phyloP scores from a whole-genome alignment of 2,888 invertebrate species.

The Temnothorax unifasciatus region DNA sequence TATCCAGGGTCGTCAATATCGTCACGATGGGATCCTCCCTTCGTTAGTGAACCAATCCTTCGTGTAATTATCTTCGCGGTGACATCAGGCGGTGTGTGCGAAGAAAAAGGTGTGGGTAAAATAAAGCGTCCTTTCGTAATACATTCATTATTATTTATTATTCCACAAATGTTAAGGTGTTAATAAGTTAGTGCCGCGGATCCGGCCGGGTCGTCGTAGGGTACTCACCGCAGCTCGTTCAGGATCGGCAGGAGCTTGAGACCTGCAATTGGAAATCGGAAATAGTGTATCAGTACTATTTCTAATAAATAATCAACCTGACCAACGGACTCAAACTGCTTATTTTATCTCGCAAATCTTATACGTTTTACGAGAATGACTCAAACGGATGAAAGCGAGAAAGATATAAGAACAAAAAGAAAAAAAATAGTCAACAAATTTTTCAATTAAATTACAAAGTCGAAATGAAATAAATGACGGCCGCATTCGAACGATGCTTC shows the following conservation, averaged over 20 bases:
- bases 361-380: background rate
- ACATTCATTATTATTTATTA: constrained; percentile 83
- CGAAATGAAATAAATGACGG: background rate
- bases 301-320: background rate
- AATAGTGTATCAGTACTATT: background rate
- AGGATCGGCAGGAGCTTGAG: constrained; percentile 95
- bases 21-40: constrained; percentile 20
- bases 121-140: constrained; percentile 86
- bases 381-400: background rate
- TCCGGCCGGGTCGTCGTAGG: constrained; percentile 64
- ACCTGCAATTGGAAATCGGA: constrained; percentile 89
- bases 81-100: constrained; percentile 66
- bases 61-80: constrained; percentile 50
- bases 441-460: background rate
- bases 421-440: background rate
- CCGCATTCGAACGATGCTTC: background rate
- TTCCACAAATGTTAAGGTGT: constrained; percentile 84
- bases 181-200: constrained; percentile 77
- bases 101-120: constrained; percentile 72
- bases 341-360: background rate
- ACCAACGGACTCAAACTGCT: background rate
- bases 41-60: constrained; percentile 66
- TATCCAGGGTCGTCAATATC: background rate
- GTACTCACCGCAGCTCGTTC: constrained; percentile 93
- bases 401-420: background rate